Evolutionary conservation across 2,888 invertebrate species (phyloP).

Genomic region (Hyposoter dolosus): DNA sequence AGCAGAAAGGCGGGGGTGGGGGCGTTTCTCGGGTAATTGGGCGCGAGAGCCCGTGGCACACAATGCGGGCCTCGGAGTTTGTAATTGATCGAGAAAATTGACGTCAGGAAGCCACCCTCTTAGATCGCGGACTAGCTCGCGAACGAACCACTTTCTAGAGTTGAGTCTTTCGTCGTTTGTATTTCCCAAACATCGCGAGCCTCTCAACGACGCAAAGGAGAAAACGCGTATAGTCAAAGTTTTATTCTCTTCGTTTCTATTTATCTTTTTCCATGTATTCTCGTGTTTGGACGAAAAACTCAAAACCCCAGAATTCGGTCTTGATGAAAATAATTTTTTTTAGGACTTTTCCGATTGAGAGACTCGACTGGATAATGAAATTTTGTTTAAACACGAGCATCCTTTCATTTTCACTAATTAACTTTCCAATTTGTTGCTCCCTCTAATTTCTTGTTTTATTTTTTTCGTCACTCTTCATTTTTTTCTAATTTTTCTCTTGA

Average conservation of each 20-base stretch:
- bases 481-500: not conserved
- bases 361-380: not conserved
- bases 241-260: not conserved
- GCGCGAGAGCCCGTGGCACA: conserved; percentile 47
- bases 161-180: not conserved
- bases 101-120: conserved; percentile 48
- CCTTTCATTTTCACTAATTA: not conserved
- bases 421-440: not conserved
- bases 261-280: not conserved
- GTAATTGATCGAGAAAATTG: conserved; percentile 65
- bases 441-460: not conserved
- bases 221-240: not conserved
- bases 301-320: not conserved
- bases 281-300: not conserved
- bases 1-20: not conserved
- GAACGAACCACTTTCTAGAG: not conserved
- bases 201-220: conserved; percentile 30
- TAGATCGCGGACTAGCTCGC: not conserved
- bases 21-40: conserved; percentile 59
- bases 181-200: not conserved
- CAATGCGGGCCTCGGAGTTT: conserved; percentile 47
- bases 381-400: not conserved
- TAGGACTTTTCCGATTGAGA: not conserved
- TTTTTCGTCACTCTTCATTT: not conserved
- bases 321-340: not conserved